Conservation (phyloP, 2,113 vertebrate genomes). For the Amazona guildingii region DNA sequence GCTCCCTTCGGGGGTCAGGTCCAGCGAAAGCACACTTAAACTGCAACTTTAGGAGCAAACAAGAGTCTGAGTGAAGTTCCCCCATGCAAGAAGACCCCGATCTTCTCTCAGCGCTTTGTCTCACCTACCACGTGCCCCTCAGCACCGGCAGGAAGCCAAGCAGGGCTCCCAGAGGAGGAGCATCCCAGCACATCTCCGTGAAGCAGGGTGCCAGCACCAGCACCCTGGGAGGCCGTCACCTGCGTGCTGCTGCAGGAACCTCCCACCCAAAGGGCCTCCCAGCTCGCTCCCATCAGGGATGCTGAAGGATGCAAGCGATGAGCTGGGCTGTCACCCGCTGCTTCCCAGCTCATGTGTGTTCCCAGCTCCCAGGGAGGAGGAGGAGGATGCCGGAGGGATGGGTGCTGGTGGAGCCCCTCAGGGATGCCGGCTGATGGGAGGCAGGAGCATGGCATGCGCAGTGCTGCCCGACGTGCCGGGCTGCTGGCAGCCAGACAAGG, state of each 20-base stretch:
- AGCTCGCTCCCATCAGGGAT: background rate
- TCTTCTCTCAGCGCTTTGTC: background rate
- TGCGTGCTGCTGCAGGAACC: background rate
- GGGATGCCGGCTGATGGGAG: background rate
- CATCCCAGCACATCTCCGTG: background rate
- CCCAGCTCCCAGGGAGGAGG: background rate
- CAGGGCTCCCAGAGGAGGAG: background rate
- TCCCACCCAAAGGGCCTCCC: background rate
- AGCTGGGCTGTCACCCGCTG: background rate
- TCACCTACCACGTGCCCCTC: background rate
- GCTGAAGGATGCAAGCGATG: background rate
- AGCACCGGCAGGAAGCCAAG: background rate
- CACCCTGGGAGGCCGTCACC: background rate
- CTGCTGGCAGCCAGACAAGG: background rate
- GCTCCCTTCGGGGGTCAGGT: background rate
- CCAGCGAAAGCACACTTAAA: accelerated
- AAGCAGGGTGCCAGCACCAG: background rate
- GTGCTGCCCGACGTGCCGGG: background rate
- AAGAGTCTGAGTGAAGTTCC: background rate
- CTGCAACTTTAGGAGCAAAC: accelerated
- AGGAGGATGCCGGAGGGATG: background rate
- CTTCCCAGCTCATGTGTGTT: background rate
- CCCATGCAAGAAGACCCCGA: background rate
- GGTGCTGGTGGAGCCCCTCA: background rate
- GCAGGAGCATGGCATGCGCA: background rate